phyloP scores from a whole-genome alignment of 2,113 vertebrate species.

The Tachysurus fulvidraco region DNA sequence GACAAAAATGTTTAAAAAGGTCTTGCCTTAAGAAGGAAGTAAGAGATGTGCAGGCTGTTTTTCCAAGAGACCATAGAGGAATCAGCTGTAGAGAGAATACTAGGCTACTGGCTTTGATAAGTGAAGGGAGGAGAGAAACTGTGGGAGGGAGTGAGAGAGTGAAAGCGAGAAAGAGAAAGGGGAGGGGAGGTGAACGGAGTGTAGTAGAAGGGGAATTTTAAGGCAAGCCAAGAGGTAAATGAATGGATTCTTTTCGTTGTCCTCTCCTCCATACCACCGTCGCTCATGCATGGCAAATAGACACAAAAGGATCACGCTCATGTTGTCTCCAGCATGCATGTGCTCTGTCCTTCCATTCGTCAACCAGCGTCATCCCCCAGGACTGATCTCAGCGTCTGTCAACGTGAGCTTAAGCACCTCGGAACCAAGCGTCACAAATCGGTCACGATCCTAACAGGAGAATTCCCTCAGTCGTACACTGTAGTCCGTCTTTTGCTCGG shows the following conservation, averaged over 20 bases:
- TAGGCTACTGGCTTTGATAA: slow-evolving; percentile 70
- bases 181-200: slow-evolving; percentile 48
- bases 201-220: slow-evolving; percentile 51
- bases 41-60: slow-evolving; percentile 61
- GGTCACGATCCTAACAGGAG: slow-evolving; percentile 56
- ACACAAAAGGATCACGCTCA: slow-evolving; percentile 66
- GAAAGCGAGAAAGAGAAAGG: slow-evolving; percentile 60
- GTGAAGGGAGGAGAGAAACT: slow-evolving; percentile 66
- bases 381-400: slow-evolving; percentile 42
- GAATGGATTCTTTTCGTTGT: slow-evolving; percentile 45
- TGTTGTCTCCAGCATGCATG: slow-evolving; percentile 64
- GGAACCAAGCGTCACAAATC: slow-evolving; percentile 29
- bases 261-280: slow-evolving; percentile 60
- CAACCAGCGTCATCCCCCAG: slow-evolving; percentile 40
- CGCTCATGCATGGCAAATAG: slow-evolving; percentile 58
- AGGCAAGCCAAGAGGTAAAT: slow-evolving; percentile 7
- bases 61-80: slow-evolving; percentile 82
- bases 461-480: slow-evolving; percentile 63
- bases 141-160: slow-evolving; percentile 45
- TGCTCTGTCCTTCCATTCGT: slow-evolving; percentile 66
- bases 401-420: slow-evolving; percentile 33
- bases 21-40: slow-evolving; percentile 63
- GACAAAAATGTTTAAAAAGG: slow-evolving; percentile 54
- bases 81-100: slow-evolving; percentile 69
- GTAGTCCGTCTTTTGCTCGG: slow-evolving; percentile 52